These are phyloP conservation scores for Hydrolagus affinis DNA, from an alignment of 2,113 vertebrate genomes.

Conservation along the genomic window DNA sequence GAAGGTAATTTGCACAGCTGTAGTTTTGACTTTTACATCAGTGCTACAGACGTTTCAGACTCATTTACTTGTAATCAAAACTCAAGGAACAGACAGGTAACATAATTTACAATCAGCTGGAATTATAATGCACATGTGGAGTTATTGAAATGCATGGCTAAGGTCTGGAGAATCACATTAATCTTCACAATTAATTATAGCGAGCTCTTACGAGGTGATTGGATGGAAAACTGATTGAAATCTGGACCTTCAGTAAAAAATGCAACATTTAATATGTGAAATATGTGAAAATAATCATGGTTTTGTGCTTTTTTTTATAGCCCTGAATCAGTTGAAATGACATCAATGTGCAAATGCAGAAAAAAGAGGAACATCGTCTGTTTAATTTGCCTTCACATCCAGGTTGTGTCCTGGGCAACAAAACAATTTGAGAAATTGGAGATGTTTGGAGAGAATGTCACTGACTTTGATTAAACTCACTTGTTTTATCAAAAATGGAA, in stretches of 20 bases:
- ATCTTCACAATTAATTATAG: slow-evolving; percentile 26
- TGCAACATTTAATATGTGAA: not conserved
- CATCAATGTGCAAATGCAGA: too few species aligned
- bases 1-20: not conserved
- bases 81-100: not conserved
- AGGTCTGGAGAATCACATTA: not conserved
- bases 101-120: not conserved
- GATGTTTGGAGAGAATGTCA: too few species aligned
- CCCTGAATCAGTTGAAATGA: too few species aligned
- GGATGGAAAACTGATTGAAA: slow-evolving; percentile 32
- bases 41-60: not conserved
- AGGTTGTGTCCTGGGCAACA: too few species aligned
- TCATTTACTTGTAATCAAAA: slow-evolving; percentile 7
- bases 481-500: too few species aligned
- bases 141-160: not conserved
- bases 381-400: too few species aligned
- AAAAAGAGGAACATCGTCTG: too few species aligned
- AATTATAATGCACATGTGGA: not conserved
- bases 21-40: not conserved
- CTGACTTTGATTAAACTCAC: too few species aligned
- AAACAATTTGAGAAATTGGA: too few species aligned
- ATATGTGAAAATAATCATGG: not conserved
- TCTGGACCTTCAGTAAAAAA: not conserved
- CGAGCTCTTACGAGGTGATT: slow-evolving; percentile 12
- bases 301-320: too few species aligned